Evolutionary conservation across 2,797 vertebrate species (phyloP).

Genomic region (Scolopax bukidnonensis): DNA sequence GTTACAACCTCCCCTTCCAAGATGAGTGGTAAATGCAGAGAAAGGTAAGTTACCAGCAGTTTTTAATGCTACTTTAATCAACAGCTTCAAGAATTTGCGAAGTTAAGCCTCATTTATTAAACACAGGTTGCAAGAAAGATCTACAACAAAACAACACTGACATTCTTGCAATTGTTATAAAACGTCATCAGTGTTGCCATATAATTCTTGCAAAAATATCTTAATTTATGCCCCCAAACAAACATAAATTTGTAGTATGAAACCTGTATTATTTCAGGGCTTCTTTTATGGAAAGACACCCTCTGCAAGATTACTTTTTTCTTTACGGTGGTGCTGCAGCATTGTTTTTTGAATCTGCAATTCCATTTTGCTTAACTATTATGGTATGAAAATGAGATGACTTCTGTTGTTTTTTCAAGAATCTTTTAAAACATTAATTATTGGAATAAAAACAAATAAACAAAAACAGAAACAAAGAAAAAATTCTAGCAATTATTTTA

Average conservation of each 20-base stretch:
- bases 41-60: background rate
- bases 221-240: background rate
- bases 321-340: background rate
- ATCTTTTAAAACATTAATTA: background rate
- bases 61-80: background rate
- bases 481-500: background rate
- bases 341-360: background rate
- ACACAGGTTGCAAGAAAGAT: background rate
- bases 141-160: background rate
- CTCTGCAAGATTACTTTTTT: background rate
- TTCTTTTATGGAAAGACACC: background rate
- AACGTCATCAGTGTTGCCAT: background rate
- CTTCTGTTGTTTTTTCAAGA: background rate
- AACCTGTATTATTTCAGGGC: background rate
- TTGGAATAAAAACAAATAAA: background rate
- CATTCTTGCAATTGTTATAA: background rate
- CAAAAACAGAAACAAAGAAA: background rate
- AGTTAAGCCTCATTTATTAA: background rate
- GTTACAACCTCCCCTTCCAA: background rate
- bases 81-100: background rate
- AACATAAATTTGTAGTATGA: background rate
- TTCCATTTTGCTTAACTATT: background rate
- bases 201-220: background rate
- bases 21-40: background rate
- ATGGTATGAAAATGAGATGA: background rate